phyloP scores from a whole-genome alignment of 2,888 invertebrate species.

The Acanthosoma haemorrhoidale region DNA sequence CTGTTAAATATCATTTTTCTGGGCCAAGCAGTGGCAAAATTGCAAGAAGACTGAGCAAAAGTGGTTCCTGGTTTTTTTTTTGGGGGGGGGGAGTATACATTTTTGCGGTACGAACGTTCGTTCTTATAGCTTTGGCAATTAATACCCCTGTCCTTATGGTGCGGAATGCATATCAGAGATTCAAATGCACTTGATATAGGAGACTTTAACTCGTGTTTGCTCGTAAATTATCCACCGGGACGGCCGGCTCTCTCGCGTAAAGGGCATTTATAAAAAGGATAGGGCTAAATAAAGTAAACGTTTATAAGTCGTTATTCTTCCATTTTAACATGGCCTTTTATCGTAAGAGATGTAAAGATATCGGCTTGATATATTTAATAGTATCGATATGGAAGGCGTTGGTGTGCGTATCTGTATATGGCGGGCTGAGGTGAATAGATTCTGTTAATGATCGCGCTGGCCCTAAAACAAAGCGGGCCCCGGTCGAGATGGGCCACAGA shows the following conservation, averaged over 20 bases:
- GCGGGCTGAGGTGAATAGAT: conserved; percentile 5
- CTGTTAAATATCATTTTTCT: too few relatives aligned
- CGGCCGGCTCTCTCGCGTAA: too few relatives aligned
- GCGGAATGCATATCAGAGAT: background rate
- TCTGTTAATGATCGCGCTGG: background rate
- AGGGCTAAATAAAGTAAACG: background rate
- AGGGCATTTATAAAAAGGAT: too few relatives aligned
- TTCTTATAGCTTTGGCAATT: too few relatives aligned
- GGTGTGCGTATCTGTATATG: background rate
- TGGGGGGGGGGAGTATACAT: too few relatives aligned
- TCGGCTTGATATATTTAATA: too few relatives aligned
- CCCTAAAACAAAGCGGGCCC: background rate
- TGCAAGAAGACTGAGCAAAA: too few relatives aligned
- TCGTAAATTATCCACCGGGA: background rate
- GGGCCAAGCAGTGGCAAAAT: too few relatives aligned
- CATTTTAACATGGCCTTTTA: conserved; percentile 8
- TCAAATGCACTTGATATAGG: background rate
- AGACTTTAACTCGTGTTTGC: conserved; percentile 14
- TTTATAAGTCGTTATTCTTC: background rate
- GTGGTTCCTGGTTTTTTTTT: too few relatives aligned
- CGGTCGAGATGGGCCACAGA: conserved; percentile 16
- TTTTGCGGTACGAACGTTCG: too few relatives aligned
- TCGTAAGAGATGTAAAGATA: background rate
- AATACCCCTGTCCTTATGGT: background rate
- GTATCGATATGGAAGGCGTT: background rate